Base-by-base conservation (phyloP, 2,797 vertebrate genomes). In the Coregonus sp. region DNA sequence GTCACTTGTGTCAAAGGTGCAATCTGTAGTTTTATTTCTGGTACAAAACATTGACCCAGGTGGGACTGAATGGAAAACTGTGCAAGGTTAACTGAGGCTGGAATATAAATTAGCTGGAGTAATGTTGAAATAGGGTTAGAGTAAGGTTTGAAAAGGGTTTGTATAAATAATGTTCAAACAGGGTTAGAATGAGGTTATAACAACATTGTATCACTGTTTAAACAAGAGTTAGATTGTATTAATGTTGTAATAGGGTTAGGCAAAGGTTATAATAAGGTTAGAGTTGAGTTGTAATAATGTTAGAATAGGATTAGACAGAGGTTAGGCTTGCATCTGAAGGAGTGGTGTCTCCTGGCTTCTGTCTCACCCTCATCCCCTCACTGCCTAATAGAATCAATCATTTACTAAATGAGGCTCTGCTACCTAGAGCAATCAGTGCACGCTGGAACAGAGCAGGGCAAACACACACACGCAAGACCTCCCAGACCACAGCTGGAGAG, bases 381-480 rank as follows among this genome's bases (percentile, higher is more conserved):
- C 89, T 90, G 86, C 86, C 86, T 90, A 88, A 92, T 89, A 90
- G 84, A 92, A 91, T 92, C 75, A 88, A 94, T 91, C 77, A 93
- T 92, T 91, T 86, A 86, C 84, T 90, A 92, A 82, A 92, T 84
- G 86, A 88, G 86, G 83, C 87, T 82, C 87, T 83, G 80, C 84
- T 89, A 88, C 87, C 88, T 88, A 86, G 87, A 81, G 82, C 86
- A 87, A 90, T 75, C 75, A 76, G 20, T 25, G 25, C 67, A 69
- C 33, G 6, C 5, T 14, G 67, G 35, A 31, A 69, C 31, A 69
- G 67, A 69, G 4, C 31, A 69, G 67, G 14, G 15, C 4, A 75
- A 56, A 69, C 69, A 33, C 82, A 37, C 77, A 80, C 65, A 69
- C 68, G 83, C 75, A 74, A 73, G 79, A 25, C 14, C 40, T 14